phyloP scores from a whole-genome alignment of 1,140 invertebrate genomes.

The Bombus superbus region DNA sequence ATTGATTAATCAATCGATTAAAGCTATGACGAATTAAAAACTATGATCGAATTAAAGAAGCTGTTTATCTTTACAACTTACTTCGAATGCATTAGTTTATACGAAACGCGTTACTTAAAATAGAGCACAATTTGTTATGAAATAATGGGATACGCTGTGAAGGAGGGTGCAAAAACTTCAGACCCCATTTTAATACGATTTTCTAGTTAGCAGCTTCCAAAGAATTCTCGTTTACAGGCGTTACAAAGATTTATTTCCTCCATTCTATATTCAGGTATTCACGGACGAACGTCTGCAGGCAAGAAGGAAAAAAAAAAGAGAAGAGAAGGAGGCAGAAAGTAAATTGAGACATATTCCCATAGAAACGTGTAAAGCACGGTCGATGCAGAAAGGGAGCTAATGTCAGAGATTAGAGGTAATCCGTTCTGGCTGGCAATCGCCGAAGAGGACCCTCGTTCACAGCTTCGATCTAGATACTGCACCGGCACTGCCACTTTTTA shows the following conservation, averaged over 20 bases:
- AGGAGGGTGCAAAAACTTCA: neutral
- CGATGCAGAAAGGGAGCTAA: conserved; percentile 61
- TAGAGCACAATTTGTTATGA: neutral
- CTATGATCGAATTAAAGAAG: too few species aligned
- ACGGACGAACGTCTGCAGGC: conserved; percentile 26
- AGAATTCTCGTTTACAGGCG: conserved; percentile 31
- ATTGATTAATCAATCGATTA: neutral
- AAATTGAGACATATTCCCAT: conserved; percentile 65
- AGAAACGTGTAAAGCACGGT: conserved; percentile 59
- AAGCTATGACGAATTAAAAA: too few species aligned
- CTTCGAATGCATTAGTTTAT: neutral
- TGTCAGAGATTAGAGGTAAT: conserved; percentile 71
- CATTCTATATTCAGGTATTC: conserved; percentile 57
- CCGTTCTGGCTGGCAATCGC: conserved; percentile 64
- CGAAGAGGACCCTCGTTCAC: conserved; percentile 56
- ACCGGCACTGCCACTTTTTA: neutral
- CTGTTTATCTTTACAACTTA: neutral
- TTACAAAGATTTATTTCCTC: conserved; percentile 56
- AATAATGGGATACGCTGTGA: neutral
- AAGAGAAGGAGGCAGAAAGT: conserved; percentile 47
- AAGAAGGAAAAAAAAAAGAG: neutral
- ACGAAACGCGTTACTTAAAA: neutral
- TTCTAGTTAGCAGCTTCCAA: conserved; percentile 54
- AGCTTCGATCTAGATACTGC: conserved; percentile 66
- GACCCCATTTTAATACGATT: conserved; percentile 29